Percentiles rank a stretch among this genome's conserved stretches.
These are phyloP conservation scores for Noctua janthe DNA, from an alignment of 2,888 invertebrate genomes.

Conservation along the genomic window DNA sequence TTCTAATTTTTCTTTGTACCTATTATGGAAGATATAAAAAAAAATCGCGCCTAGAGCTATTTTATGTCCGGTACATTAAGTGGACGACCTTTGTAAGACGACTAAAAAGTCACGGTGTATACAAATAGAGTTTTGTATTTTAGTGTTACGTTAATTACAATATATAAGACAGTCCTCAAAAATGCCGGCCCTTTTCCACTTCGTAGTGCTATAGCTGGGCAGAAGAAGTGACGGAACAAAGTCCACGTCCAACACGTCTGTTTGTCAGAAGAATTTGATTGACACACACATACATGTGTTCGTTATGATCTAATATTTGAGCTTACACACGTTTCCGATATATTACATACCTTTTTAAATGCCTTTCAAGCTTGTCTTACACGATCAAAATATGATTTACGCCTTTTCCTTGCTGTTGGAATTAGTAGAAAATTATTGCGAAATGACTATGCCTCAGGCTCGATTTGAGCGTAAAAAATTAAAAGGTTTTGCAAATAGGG, in stretches of 20 bases:
- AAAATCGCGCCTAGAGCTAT: too few relatives aligned
- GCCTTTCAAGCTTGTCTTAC: not conserved
- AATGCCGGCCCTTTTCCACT: not conserved
- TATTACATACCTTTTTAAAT: not conserved
- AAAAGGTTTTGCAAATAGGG: not conserved
- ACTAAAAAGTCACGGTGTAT: too few relatives aligned
- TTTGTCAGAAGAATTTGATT: not conserved
- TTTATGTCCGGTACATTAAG: too few relatives aligned
- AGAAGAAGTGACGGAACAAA: not conserved
- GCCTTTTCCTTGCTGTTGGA: not conserved
- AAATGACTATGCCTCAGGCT: not conserved
- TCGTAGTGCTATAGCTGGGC: not conserved
- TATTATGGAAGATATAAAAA: too few relatives aligned
- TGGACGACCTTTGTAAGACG: too few relatives aligned
- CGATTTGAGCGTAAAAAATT: not conserved
- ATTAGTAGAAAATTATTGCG: slow-evolving; percentile 22
- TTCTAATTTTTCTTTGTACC: too few relatives aligned
- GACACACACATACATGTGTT: not conserved
- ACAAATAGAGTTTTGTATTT: not conserved
- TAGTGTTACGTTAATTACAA: not conserved
- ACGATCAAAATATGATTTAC: slow-evolving; percentile 18
- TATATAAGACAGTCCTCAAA: not conserved
- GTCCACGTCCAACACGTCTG: not conserved
- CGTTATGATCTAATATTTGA: not conserved
- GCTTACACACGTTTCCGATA: not conserved